Conservation (phyloP, 2,888 invertebrate species). For the Octonoba sinensis region DNA sequence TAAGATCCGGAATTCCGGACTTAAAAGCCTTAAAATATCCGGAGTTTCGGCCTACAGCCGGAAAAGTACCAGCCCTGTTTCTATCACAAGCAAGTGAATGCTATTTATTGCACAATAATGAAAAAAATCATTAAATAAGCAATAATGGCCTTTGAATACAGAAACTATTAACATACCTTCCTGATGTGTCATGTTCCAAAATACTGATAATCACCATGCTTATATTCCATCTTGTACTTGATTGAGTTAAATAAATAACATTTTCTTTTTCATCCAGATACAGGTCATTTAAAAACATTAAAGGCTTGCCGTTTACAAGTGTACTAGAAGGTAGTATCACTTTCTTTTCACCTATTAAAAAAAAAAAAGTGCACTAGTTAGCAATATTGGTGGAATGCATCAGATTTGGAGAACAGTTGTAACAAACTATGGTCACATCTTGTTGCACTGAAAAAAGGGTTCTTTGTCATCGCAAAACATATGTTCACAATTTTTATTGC, state of each 20-base stretch:
- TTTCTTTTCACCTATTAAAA: constrained; percentile 73
- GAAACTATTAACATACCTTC: constrained; percentile 34
- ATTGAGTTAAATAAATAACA: constrained; percentile 58
- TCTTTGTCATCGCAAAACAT: too few relatives aligned
- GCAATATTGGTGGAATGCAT: neutral
- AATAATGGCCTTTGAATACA: too few relatives aligned
- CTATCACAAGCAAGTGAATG: too few relatives aligned
- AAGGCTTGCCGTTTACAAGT: constrained; percentile 28
- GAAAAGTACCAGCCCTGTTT: too few relatives aligned
- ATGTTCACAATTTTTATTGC: too few relatives aligned
- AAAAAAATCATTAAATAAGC: too few relatives aligned
- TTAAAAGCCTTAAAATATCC: too few relatives aligned
- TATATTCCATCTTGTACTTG: constrained; percentile 54
- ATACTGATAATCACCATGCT: constrained; percentile 53
- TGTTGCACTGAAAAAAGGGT: too few relatives aligned
- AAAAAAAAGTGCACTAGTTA: too few relatives aligned
- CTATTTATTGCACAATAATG: too few relatives aligned
- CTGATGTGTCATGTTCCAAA: constrained; percentile 63
- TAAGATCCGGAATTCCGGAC: too few relatives aligned
- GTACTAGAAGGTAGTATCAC: constrained; percentile 34
- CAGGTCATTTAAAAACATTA: constrained; percentile 62
- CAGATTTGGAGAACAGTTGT: neutral
- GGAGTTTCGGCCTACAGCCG: too few relatives aligned
- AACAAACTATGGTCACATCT: neutral
- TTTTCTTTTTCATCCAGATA: constrained; percentile 63